Evolutionary conservation across 2,888 invertebrate species (phyloP).

Genomic region (Lepeophtheirus nordmannii): DNA sequence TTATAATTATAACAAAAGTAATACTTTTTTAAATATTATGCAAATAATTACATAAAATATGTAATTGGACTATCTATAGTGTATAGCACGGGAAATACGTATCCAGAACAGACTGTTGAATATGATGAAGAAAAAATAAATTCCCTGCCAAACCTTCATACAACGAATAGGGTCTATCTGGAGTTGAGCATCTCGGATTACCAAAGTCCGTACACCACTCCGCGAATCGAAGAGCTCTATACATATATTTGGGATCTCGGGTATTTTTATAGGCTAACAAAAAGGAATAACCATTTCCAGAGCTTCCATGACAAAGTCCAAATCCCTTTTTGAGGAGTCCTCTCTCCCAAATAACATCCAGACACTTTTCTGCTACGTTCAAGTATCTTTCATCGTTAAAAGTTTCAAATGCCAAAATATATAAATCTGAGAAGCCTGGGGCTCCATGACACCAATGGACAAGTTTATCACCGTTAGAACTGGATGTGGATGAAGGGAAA

Average conservation of each 20-base stretch:
- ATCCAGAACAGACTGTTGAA: neutral
- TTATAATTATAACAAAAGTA: no score
- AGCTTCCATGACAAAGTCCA: conserved; percentile 71
- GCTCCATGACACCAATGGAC: conserved; percentile 94
- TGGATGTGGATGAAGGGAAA: conserved; percentile 31
- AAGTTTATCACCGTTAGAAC: conserved; percentile 48
- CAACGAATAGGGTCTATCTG: conserved; percentile 65
- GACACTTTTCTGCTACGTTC: conserved; percentile 31
- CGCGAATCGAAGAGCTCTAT: conserved; percentile 52
- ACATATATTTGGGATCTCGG: conserved; percentile 32
- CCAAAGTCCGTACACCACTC: conserved; percentile 51
- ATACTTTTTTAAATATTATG: no score
- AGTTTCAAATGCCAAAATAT: conserved; percentile 31
- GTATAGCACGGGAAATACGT: conserved; percentile 2
- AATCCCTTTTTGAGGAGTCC: conserved; percentile 68
- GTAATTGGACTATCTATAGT: neutral
- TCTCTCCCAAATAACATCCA: conserved; percentile 61
- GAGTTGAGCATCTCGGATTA: conserved; percentile 52
- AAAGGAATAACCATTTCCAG: conserved; percentile 73
- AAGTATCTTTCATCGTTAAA: conserved; percentile 5
- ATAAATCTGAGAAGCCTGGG: conserved; percentile 62
- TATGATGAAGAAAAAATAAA: conserved; percentile 51
- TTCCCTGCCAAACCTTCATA: conserved; percentile 77
- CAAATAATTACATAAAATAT: neutral
- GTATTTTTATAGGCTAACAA: conserved; percentile 61